A percentile compares a stretch with the other conserved stretches of the same genome.
These are phyloP conservation scores for Trididemnum nubilum DNA, from an alignment of 23 tunicate genomes.

Conservation along the genomic window DNA sequence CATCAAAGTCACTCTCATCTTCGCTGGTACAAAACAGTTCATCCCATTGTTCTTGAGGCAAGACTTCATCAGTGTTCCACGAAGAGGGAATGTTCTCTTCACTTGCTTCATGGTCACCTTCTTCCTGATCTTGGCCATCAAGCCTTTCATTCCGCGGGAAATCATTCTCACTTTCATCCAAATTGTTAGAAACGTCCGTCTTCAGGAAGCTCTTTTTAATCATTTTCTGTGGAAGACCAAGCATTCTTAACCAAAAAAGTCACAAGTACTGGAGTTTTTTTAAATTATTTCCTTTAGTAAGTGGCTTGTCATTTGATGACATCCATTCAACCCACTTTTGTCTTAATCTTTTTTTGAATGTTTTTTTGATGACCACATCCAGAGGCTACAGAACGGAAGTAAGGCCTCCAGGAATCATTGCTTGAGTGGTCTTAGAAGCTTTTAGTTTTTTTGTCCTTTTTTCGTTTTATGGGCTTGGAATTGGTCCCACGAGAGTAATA, in stretches of 20 bases:
- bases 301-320: neutral
- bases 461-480: slow-evolving; percentile 21
- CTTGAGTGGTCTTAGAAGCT: slow-evolving; percentile 16
- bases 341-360: neutral
- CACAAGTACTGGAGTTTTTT: slow-evolving; percentile 1
- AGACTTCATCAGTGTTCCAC: no score
- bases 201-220: neutral
- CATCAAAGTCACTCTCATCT: no score
- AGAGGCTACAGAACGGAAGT: slow-evolving; percentile 27
- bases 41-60: no score
- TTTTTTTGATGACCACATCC: neutral
- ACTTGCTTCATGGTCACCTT: no score
- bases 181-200: neutral
- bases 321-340: slow-evolving; percentile 10
- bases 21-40: no score
- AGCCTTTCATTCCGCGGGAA: neutral
- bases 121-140: no score
- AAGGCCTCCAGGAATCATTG: slow-evolving; percentile 40
- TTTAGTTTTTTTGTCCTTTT: neutral
- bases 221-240: neutral
- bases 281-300: neutral
- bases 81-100: no score
- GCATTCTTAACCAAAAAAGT: neutral
- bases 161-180: neutral
- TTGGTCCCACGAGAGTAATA: slow-evolving; percentile 20